A percentile compares a stretch with the other conserved stretches of the same genome.
Conservation (phyloP, 1,140 invertebrate genomes). For the Sarcophaga bullata region DNA sequence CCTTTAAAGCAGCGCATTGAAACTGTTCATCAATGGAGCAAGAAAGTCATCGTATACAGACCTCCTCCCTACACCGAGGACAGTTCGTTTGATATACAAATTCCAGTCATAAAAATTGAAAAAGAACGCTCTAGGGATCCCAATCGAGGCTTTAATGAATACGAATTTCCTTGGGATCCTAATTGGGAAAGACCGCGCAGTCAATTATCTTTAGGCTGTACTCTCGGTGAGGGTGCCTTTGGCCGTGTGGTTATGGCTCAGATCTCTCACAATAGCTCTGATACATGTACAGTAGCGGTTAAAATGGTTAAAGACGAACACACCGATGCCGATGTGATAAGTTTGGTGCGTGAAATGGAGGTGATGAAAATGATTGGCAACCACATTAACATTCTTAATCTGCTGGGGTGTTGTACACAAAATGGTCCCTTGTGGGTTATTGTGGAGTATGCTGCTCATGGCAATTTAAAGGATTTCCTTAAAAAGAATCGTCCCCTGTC, state of each 20-base stretch:
- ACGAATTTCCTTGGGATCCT: conserved; percentile 90
- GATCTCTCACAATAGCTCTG: conserved; percentile 69
- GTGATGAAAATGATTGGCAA: conserved; percentile 99
- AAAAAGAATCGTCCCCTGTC: too few relatives aligned
- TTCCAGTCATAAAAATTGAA: conserved; percentile 87
- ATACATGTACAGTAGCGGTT: conserved; percentile 86
- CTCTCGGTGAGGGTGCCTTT: conserved; percentile 95
- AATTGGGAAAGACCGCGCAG: conserved; percentile 91
- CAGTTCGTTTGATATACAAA: conserved; percentile 70
- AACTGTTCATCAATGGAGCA: conserved; percentile 86
- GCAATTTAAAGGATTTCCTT: conserved; percentile 88
- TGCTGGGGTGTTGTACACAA: conserved; percentile 96
- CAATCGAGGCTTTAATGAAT: conserved; percentile 84
- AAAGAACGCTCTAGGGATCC: conserved; percentile 79
- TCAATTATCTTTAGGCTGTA: conserved; percentile 80
- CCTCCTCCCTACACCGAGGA: conserved; percentile 70
- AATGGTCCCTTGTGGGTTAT: conserved; percentile 94
- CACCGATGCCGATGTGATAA: conserved; percentile 95
- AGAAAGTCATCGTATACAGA: conserved; percentile 89
- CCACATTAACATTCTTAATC: conserved; percentile 96
- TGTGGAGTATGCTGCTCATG: conserved; percentile 94
- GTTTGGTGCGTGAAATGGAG: conserved; percentile 97
- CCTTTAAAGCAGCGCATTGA: conserved; percentile 76
- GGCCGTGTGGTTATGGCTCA: conserved; percentile 92
- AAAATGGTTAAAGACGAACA: conserved; percentile 99